Evolutionary conservation across 1,140 invertebrate species (phyloP), one percentile per base, ranked within the genome.

Genomic region (Tetramorium parvispinum): DNA sequence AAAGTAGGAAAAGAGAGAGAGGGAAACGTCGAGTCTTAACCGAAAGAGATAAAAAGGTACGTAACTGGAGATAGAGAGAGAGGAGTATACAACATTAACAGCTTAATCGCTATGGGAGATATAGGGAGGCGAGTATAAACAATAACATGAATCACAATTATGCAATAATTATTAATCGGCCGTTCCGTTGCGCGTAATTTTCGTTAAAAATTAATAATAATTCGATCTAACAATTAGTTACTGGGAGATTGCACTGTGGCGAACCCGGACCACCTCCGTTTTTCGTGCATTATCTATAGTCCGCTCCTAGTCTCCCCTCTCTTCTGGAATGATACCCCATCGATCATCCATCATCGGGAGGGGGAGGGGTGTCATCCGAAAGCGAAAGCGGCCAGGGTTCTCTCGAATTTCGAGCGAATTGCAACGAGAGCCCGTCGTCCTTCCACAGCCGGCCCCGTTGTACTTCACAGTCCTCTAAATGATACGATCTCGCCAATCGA

Each of bases 111-210:
- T 94, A 94, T 92, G 89, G 92, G 91, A 91, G 92, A 93, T 90
- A 92, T 89, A 92, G 93, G 91, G 91, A 93, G 94, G 89, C 88
- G 91, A 91, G 93, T 94, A 94, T 93, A 95, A 95, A 94, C 94
- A 92, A 95, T 95, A 94, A 95, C 94, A 93, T 94, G 92, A 93
- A 95, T 94, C 94, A 94, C 94, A 94, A 95, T 95, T 92, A 94
- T 93, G 94, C 92, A 92, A 94, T 94, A 92, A 91, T 91, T 85
- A 89, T 90, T 90, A 90, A 88, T 88, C 87, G 87, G 82, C 87
- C 78, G 53, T 87, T 59, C 75, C 59, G 76, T 85, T 86, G 73
- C 90, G 77, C 90, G 78, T 77, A 91, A 91, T 81, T 85, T 87
- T 90, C 87, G 76, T 88, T 91, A 91, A 89, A 79, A 91, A 91